Conservation (phyloP, 2,113 vertebrate species). For the Siniperca knerii region DNA sequence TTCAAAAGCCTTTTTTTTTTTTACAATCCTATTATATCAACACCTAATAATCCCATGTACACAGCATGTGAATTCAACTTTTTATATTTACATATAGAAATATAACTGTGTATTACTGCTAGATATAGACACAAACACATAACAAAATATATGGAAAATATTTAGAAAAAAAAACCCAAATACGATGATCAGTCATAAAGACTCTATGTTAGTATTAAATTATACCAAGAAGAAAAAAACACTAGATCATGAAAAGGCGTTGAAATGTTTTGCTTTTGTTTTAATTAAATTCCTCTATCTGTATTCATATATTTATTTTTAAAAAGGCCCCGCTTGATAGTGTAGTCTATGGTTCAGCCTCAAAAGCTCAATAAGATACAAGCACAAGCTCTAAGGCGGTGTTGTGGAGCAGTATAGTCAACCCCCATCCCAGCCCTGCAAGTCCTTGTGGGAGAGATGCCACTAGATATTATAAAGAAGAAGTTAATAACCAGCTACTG, state of each 20-base stretch:
- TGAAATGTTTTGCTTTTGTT: neutral
- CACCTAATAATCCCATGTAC: neutral
- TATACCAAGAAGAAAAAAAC: neutral
- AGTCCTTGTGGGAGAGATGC: neutral
- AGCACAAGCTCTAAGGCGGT: neutral
- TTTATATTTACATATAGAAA: neutral
- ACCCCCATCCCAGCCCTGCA: neutral
- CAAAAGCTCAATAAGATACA: neutral
- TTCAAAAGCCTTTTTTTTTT: neutral
- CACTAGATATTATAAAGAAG: constrained; percentile 16
- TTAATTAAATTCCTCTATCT: neutral
- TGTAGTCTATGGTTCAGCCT: neutral
- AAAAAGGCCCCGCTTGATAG: neutral
- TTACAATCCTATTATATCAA: neutral
- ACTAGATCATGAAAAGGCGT: too few species aligned
- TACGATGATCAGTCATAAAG: neutral
- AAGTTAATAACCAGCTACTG: neutral
- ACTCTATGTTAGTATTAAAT: neutral
- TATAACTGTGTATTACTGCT: neutral
- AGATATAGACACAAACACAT: neutral
- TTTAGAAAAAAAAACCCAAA: neutral
- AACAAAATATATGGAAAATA: neutral
- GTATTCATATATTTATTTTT: too few species aligned
- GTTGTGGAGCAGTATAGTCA: neutral
- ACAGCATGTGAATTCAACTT: neutral